Percentiles rank a stretch among this genome's conserved stretches.
phyloP scores from a whole-genome alignment of 2,888 invertebrate genomes.

The Ophion slaviceki region DNA sequence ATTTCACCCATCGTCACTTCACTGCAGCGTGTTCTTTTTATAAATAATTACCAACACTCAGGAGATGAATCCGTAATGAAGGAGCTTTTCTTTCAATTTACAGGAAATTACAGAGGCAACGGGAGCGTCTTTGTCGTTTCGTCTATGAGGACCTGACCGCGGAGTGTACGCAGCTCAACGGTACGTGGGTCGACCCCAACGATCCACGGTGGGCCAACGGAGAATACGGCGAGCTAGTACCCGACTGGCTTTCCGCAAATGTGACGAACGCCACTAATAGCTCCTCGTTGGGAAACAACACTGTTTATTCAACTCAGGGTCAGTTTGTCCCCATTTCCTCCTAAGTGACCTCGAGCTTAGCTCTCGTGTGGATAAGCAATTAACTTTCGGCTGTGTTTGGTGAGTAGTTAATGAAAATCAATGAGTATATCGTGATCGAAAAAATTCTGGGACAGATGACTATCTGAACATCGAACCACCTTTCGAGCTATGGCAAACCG shows the following conservation, averaged over 20 bases:
- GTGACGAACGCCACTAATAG: constrained; percentile 77
- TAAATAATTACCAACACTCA: neutral
- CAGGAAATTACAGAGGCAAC: constrained; percentile 91
- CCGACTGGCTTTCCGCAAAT: constrained; percentile 79
- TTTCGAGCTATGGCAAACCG: constrained; percentile 95
- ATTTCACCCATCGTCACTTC: neutral
- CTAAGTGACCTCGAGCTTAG: neutral
- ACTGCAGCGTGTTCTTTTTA: neutral
- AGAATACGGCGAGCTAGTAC: constrained; percentile 80
- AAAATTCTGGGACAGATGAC: constrained; percentile 83
- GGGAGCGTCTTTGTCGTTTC: constrained; percentile 89
- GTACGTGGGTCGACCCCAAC: constrained; percentile 82
- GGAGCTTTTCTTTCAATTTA: constrained; percentile 59
- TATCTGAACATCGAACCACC: constrained; percentile 86
- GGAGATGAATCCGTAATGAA: constrained; percentile 50
- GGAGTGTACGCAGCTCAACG: constrained; percentile 87
- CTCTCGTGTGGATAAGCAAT: neutral
- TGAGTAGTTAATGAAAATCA: constrained; percentile 22
- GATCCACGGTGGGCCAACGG: constrained; percentile 83
- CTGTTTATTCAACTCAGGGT: constrained; percentile 61
- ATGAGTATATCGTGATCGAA: constrained; percentile 19
- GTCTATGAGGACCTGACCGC: constrained; percentile 86
- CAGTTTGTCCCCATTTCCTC: constrained; percentile 25
- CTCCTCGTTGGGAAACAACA: constrained; percentile 72
- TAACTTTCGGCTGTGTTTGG: no score